A percentile compares a stretch with the other conserved stretches of the same genome.
These are phyloP conservation scores for Hedya salicella DNA, from an alignment of 2,888 invertebrate genomes.

Conservation along the genomic window DNA sequence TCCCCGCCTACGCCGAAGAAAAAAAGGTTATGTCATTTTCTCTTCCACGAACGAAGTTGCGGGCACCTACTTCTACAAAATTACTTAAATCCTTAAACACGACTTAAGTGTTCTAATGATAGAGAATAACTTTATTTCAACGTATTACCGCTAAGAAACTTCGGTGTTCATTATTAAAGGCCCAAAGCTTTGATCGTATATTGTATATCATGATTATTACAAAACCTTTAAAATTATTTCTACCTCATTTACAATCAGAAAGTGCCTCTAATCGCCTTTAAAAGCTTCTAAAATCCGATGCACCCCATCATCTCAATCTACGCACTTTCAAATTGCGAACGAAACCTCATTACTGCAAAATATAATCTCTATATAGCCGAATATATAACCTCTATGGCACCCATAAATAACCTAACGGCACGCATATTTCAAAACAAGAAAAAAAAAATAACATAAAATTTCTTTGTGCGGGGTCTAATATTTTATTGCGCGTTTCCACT, in stretches of 20 bases:
- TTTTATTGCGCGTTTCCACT: constrained; percentile 66
- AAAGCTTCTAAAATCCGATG: constrained; percentile 37
- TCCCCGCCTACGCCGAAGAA: too few species aligned
- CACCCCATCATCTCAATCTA: constrained; percentile 81
- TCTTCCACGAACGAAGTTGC: too few species aligned
- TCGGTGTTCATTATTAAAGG: too few species aligned
- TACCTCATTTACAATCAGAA: constrained; percentile 50
- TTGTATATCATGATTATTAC: neutral
- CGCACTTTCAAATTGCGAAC: constrained; percentile 84
- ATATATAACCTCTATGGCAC: constrained; percentile 71
- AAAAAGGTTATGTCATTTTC: too few species aligned
- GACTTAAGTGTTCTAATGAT: too few species aligned
- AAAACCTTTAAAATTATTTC: constrained; percentile 25
- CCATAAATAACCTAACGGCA: constrained; percentile 83
- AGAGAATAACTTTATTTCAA: too few species aligned
- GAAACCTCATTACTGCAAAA: constrained; percentile 81
- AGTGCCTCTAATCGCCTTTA: constrained; percentile 54
- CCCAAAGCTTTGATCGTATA: too few species aligned
- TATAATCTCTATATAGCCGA: constrained; percentile 66
- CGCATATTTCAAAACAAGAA: constrained; percentile 85
- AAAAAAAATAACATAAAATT: constrained; percentile 83
- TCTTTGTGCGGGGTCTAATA: constrained; percentile 81
- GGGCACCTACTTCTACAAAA: too few species aligned
- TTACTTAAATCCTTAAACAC: too few species aligned
- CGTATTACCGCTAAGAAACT: too few species aligned